Percentiles rank a stretch among this genome's conserved stretches.
phyloP scores from a whole-genome alignment of 2,888 invertebrate genomes.

The Seira sanloemensis region DNA sequence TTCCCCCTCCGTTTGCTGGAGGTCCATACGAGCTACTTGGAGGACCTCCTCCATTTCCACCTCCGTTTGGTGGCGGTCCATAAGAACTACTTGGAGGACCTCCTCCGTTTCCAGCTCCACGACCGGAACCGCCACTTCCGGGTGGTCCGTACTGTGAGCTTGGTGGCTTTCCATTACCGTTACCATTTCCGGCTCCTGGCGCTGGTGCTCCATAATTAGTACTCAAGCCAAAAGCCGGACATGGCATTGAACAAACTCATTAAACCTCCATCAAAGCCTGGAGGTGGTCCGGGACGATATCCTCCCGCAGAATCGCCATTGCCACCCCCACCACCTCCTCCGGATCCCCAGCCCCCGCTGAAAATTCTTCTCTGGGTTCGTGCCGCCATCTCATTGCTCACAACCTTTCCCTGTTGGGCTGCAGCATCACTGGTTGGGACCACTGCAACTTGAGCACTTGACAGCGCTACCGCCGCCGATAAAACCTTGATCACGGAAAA shows the following conservation, averaged over 20 bases:
- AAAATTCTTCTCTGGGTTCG: constrained; percentile 45
- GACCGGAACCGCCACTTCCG: neutral
- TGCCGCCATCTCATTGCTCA: constrained; percentile 37
- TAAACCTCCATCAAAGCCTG: constrained; percentile 15
- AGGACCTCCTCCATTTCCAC: neutral
- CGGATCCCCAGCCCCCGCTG: constrained; percentile 15
- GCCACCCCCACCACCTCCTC: constrained; percentile 30
- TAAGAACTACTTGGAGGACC: constrained; percentile 20
- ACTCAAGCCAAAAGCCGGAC: constrained; percentile 50
- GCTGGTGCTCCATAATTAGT: constrained; percentile 31
- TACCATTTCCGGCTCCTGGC: neutral
- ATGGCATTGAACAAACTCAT: constrained; percentile 45
- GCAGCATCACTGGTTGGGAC: neutral
- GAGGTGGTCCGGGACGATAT: constrained; percentile 20
- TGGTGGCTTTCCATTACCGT: constrained; percentile 5
- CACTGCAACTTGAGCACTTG: constrained; percentile 14
- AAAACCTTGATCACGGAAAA: constrained; percentile 34
- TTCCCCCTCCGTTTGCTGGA: constrained; percentile 4
- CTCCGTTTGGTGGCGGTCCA: constrained; percentile 14
- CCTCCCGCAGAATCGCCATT: neutral
- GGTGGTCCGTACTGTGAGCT: constrained; percentile 37
- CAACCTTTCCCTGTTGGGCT: constrained; percentile 9
- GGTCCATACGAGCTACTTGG: constrained; percentile 33
- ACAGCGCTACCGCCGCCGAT: constrained; percentile 25
- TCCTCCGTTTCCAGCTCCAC: neutral